A percentile compares a stretch with the other conserved stretches of the same genome.
Conservation (phyloP, 1,140 invertebrate genomes). For the Drosophila dunni region DNA sequence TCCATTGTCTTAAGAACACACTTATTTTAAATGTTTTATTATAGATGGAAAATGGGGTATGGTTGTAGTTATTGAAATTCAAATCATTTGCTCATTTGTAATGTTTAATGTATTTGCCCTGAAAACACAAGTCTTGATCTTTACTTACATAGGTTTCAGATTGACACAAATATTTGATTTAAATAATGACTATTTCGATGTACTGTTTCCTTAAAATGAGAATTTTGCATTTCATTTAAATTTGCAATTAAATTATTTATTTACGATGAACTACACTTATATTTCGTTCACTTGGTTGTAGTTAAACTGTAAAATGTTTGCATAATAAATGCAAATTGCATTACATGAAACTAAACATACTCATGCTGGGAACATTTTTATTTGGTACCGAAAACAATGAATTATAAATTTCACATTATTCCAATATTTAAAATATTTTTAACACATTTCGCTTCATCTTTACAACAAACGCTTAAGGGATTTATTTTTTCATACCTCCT, state of each 20-base stretch:
- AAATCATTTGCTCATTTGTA: slow-evolving; percentile 69
- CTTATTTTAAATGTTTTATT: slow-evolving; percentile 70
- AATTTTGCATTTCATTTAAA: slow-evolving; percentile 29
- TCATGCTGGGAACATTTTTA: not conserved
- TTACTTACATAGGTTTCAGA: slow-evolving; percentile 47
- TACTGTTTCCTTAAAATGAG: slow-evolving; percentile 37
- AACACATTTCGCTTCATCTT: not conserved
- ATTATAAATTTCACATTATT: slow-evolving; percentile 11
- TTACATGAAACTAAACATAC: slow-evolving; percentile 1
- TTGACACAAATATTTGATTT: slow-evolving; percentile 45
- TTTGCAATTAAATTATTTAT: slow-evolving; percentile 28
- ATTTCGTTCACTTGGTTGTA: slow-evolving; percentile 57
- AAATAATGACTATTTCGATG: slow-evolving; percentile 44
- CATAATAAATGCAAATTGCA: slow-evolving; percentile 43
- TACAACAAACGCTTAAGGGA: not conserved
- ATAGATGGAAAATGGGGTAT: slow-evolving; percentile 23
- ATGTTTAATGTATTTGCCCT: slow-evolving; percentile 62
- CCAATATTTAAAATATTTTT: not conserved
- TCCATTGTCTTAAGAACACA: slow-evolving; percentile 51
- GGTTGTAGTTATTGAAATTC: slow-evolving; percentile 71
- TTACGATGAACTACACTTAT: slow-evolving; percentile 35
- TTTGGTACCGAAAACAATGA: not conserved
- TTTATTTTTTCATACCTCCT: slow-evolving; percentile 2
- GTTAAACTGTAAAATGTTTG: slow-evolving; percentile 10
- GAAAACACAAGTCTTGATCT: slow-evolving; percentile 54